phyloP scores from a whole-genome alignment of 2,113 vertebrate genomes.

The Vulpes vulpes region DNA sequence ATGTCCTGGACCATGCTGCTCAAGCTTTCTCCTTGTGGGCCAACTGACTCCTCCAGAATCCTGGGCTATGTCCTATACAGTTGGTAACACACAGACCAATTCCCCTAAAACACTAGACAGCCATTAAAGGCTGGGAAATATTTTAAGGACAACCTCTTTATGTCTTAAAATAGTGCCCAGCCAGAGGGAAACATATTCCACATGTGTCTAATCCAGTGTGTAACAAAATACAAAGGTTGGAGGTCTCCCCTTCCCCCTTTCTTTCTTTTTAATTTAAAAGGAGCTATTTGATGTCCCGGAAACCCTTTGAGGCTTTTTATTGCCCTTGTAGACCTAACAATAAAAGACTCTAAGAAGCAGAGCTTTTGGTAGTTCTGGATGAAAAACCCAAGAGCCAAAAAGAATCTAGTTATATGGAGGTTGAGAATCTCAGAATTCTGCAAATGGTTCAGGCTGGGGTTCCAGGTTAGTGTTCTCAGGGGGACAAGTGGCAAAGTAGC shows the following conservation, averaged over 20 bases:
- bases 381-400: constrained; percentile 41
- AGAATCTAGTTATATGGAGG: background rate
- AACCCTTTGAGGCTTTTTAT: constrained; percentile 71
- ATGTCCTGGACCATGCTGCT: background rate
- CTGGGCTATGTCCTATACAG: background rate
- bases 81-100: background rate
- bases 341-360: background rate
- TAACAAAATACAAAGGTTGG: constrained; percentile 58
- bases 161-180: constrained; percentile 64
- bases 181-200: constrained; percentile 65
- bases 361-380: background rate
- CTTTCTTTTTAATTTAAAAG: constrained; percentile 65
- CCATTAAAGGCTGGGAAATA: constrained; percentile 26
- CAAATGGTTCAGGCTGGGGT: background rate
- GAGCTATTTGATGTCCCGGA: constrained; percentile 61
- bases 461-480: background rate
- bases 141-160: constrained; percentile 57
- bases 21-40: background rate
- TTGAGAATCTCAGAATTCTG: background rate
- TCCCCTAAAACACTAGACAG: background rate
- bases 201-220: constrained; percentile 65
- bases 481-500: background rate
- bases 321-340: constrained; percentile 32
- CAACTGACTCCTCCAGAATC: background rate
- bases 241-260: background rate